These are phyloP conservation scores for Odontophorus gujanensis DNA, from an alignment of 2,113 vertebrate genomes.

Conservation along the genomic window DNA sequence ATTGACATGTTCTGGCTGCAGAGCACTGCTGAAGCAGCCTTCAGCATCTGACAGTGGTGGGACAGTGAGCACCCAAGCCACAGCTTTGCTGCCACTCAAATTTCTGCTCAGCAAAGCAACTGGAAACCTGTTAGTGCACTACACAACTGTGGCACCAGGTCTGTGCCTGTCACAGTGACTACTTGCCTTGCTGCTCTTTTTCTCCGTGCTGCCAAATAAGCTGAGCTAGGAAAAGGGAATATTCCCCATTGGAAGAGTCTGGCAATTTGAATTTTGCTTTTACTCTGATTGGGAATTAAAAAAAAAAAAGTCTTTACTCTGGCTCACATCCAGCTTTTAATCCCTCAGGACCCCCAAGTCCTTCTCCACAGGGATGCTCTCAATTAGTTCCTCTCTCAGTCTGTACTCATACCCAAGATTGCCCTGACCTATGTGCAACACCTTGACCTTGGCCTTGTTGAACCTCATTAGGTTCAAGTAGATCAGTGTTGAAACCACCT, in stretches of 20 bases:
- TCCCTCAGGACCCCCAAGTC: background rate
- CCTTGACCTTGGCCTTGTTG: background rate
- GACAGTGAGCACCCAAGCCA: background rate
- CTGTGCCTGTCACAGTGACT: background rate
- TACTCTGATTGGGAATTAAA: background rate
- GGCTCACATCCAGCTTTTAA: background rate
- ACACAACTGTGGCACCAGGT: no score
- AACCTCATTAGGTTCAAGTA: background rate
- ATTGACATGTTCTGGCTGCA: background rate
- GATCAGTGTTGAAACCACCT: background rate
- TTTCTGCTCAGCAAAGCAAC: background rate
- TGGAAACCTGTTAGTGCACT: background rate
- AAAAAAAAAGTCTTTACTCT: background rate
- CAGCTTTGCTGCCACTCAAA: background rate
- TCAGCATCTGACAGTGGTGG: background rate
- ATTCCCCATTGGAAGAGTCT: background rate
- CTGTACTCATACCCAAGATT: background rate
- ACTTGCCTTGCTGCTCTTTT: background rate
- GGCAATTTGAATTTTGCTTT: background rate
- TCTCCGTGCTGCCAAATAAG: background rate
- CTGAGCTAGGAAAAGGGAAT: background rate
- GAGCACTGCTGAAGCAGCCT: background rate
- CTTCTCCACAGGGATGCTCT: background rate
- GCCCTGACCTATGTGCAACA: background rate
- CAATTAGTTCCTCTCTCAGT: background rate